Conservation (phyloP, 2,797 vertebrate genomes). For the Microctenopoma lineatum region DNA sequence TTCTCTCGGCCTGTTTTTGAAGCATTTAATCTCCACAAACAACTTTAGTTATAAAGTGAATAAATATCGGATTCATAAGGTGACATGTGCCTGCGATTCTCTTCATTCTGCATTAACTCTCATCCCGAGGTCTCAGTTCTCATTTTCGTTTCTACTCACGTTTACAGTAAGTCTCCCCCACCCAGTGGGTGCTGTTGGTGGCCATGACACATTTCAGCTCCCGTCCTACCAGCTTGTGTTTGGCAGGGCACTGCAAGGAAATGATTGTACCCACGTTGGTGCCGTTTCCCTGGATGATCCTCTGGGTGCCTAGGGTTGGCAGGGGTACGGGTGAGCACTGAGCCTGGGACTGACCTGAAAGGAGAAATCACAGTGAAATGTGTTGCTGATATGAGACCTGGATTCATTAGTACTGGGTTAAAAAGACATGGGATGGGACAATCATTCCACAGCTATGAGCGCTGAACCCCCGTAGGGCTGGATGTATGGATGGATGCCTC, state of each 20-base stretch:
- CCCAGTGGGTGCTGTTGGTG: slow-evolving; percentile 85
- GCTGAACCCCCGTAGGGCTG: slow-evolving; percentile 28
- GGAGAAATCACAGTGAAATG: slow-evolving; percentile 4
- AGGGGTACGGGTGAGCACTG: slow-evolving; percentile 82
- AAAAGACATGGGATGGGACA: slow-evolving; percentile 27
- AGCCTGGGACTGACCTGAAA: slow-evolving; percentile 68
- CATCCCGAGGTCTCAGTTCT: not conserved
- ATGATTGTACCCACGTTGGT: slow-evolving; percentile 87
- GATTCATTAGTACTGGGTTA: slow-evolving; percentile 16
- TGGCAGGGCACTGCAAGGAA: slow-evolving; percentile 85
- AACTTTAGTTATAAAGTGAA: slow-evolving; percentile 2
- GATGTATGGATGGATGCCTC: not conserved
- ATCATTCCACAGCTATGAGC: slow-evolving; percentile 45
- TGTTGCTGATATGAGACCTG: slow-evolving; percentile 14
- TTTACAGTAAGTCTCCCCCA: slow-evolving; percentile 83
- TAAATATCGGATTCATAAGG: slow-evolving; percentile 7
- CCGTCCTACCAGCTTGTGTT: slow-evolving; percentile 84
- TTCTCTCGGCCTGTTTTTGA: slow-evolving; percentile 29
- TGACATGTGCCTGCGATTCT: not conserved
- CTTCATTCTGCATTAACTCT: slow-evolving; percentile 12
- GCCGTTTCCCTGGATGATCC: slow-evolving; percentile 87
- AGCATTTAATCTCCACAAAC: slow-evolving; percentile 36
- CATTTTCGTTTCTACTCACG: slow-evolving; percentile 75
- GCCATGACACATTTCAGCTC: slow-evolving; percentile 82
- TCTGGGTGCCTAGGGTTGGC: slow-evolving; percentile 83